Evolutionary conservation across 2,113 vertebrate genomes (phyloP).

Genomic region (Phrynosoma blainvillii): DNA sequence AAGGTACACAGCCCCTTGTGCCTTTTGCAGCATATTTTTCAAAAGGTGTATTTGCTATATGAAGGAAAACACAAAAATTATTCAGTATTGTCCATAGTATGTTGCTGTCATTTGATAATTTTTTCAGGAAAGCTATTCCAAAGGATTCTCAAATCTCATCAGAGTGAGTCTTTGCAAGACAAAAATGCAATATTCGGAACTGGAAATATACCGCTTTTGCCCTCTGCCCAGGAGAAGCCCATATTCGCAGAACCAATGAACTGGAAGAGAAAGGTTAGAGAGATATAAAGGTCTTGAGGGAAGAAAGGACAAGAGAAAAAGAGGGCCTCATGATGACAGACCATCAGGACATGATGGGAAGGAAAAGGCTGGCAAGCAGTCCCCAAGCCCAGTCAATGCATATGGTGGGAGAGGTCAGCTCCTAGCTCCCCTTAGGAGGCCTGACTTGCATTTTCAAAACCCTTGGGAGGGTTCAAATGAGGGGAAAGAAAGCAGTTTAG

Average conservation of each 20-base stretch:
- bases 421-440: neutral
- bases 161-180: neutral
- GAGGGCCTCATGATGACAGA: neutral
- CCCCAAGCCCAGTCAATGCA: neutral
- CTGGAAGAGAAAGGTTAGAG: neutral
- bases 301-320: neutral
- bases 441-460: neutral
- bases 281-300: neutral
- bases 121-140: neutral
- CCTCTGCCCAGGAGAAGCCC: neutral
- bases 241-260: neutral
- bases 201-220: neutral
- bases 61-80: conserved; percentile 3
- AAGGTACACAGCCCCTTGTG: conserved; percentile 26
- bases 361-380: neutral
- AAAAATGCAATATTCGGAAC: neutral
- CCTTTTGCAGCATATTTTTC: conserved; percentile 7
- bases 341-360: neutral
- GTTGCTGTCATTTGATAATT: neutral
- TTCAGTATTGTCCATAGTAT: neutral
- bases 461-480: neutral
- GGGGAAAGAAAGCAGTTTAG: neutral
- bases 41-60: conserved; percentile 13
- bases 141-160: neutral
- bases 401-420: neutral